These are phyloP conservation scores for Anniella stebbinsi DNA, from an alignment of 2,797 vertebrate species.

Conservation along the genomic window DNA sequence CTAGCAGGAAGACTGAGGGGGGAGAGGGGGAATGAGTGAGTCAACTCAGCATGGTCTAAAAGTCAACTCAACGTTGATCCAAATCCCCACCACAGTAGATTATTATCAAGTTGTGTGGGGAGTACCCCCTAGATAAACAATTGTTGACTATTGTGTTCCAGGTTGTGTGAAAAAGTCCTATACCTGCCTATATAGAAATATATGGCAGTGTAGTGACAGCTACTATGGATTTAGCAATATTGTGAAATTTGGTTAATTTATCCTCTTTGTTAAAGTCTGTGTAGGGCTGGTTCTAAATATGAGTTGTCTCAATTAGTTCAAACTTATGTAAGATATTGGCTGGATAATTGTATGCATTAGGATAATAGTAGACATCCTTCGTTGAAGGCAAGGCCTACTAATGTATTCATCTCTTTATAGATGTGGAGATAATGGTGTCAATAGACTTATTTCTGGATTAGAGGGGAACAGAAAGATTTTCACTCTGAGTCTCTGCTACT, in stretches of 20 bases:
- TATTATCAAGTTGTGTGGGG: no score
- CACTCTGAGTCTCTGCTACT: conserved; percentile 74
- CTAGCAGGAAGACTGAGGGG: no score
- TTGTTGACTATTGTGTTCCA: no score
- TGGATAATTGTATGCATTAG: not conserved
- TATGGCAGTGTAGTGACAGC: not conserved
- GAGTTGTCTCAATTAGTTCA: not conserved
- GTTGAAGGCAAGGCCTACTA: not conserved
- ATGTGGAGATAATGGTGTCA: conserved; percentile 67
- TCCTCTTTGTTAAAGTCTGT: not conserved
- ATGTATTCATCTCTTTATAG: conserved; percentile 58
- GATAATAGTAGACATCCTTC: not conserved
- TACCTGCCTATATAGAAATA: not conserved
- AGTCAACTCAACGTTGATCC: no score
- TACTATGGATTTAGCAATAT: not conserved
- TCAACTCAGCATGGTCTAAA: no score
- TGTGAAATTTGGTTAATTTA: not conserved
- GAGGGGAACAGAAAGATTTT: conserved; percentile 65
- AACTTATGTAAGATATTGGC: not conserved
- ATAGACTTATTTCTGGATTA: conserved; percentile 66
- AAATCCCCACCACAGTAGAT: no score
- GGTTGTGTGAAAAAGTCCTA: not conserved
- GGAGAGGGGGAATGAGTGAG: no score
- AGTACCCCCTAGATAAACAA: no score
- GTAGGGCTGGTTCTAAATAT: not conserved